Evolutionary conservation across 2,113 vertebrate genomes (phyloP).

Genomic region (Pavo muticus): DNA sequence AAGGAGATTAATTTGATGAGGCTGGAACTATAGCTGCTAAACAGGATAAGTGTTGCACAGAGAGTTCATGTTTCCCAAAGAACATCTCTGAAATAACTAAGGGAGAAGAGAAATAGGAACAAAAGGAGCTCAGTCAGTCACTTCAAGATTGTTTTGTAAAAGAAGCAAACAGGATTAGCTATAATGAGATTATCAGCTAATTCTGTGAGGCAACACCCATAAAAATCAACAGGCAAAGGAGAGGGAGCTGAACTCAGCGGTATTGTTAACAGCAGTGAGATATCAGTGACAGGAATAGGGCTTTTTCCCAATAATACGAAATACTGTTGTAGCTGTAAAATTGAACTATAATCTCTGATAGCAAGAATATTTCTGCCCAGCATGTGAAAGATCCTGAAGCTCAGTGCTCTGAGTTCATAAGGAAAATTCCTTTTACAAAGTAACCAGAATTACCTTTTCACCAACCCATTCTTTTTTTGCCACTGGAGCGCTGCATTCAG

Average conservation of each 20-base stretch:
- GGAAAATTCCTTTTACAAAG: not conserved
- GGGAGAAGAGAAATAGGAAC: constrained; percentile 32
- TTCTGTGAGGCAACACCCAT: constrained; percentile 12
- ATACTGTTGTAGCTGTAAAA: not conserved
- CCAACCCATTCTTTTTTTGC: not conserved
- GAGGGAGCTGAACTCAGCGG: not conserved
- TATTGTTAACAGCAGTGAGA: not conserved
- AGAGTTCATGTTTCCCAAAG: not conserved
- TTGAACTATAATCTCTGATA: not conserved
- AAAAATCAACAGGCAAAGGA: constrained; percentile 31
- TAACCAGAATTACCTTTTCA: not conserved
- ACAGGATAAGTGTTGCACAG: constrained; percentile 52
- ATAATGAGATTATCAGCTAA: constrained; percentile 75
- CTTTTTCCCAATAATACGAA: not conserved
- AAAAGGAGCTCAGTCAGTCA: constrained; percentile 28
- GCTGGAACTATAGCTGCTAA: constrained; percentile 40
- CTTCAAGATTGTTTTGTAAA: constrained; percentile 56
- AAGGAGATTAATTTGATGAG: constrained; percentile 45
- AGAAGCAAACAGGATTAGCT: constrained; percentile 76
- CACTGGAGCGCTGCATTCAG: not conserved
- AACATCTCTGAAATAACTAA: constrained; percentile 44
- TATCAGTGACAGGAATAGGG: not conserved
- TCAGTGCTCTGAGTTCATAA: not conserved
- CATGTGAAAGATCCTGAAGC: not conserved
- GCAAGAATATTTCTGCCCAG: not conserved